phyloP scores from a whole-genome alignment of 2,888 invertebrate genomes.

The Frankliniella intonsa region DNA sequence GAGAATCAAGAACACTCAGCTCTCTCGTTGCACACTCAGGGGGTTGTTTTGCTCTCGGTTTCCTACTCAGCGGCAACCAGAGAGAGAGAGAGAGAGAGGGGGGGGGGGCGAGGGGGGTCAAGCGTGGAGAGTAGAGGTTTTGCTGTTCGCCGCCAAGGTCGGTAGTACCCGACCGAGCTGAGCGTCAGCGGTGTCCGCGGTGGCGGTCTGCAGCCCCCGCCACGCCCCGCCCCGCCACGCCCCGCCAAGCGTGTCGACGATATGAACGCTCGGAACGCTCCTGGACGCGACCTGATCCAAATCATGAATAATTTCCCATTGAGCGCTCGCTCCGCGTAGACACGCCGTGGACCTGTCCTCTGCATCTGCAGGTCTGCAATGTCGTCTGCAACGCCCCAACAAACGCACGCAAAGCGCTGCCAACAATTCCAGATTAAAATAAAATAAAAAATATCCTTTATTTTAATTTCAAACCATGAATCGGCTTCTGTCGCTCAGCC shows the following conservation, averaged over 20 bases:
- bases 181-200: not conserved
- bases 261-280: not conserved
- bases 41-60: too few relatives aligned
- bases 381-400: not conserved
- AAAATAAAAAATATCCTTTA: not conserved
- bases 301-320: conserved; percentile 23
- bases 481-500: too few relatives aligned
- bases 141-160: not conserved
- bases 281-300: not conserved
- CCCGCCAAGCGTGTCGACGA: not conserved
- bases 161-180: not conserved
- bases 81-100: not conserved
- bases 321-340: not conserved
- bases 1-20: too few relatives aligned
- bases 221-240: not conserved
- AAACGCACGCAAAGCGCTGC: not conserved
- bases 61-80: too few relatives aligned
- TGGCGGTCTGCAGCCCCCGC: too few relatives aligned
- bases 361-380: not conserved
- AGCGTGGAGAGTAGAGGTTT: too few relatives aligned
- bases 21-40: too few relatives aligned
- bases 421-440: not conserved
- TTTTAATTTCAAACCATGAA: not conserved
- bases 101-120: not conserved
- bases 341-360: not conserved